These are phyloP conservation scores for Anhinga anhinga DNA, from an alignment of 2,113 vertebrate genomes.

Conservation along the genomic window DNA sequence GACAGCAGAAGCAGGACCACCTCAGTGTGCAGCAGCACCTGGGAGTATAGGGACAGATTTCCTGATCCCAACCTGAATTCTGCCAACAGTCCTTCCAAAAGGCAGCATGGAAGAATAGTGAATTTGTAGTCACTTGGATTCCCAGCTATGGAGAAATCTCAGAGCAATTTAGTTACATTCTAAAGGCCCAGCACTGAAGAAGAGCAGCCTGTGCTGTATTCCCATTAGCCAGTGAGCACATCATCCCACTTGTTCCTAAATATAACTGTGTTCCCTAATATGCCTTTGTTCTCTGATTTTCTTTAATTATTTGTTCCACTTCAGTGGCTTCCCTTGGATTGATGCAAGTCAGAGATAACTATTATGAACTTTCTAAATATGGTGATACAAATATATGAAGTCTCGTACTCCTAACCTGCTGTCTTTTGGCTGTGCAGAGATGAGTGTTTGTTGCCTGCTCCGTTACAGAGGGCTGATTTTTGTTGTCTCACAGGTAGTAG, in stretches of 20 bases:
- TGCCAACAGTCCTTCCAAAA: neutral
- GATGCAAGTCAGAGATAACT: neutral
- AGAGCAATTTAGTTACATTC: constrained; percentile 17
- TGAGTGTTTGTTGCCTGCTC: neutral
- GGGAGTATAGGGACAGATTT: neutral
- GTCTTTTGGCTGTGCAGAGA: neutral
- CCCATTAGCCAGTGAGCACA: neutral
- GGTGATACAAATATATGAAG: neutral
- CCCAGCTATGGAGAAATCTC: constrained; percentile 27
- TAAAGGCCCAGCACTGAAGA: neutral
- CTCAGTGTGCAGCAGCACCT: neutral
- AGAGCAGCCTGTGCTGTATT: neutral
- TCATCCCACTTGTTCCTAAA: constrained; percentile 39
- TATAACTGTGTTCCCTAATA: constrained; percentile 34
- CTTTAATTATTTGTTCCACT: constrained; percentile 63
- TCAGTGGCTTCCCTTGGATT: constrained; percentile 33
- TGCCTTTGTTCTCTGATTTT: constrained; percentile 46
- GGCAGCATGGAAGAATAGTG: neutral
- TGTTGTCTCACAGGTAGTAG: neutral
- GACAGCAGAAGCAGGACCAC: neutral
- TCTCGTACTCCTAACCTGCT: neutral
- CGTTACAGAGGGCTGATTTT: neutral
- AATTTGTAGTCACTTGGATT: neutral
- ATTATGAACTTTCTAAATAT: constrained; percentile 40
- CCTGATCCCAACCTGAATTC: neutral